Evolutionary conservation across 2,888 invertebrate species (phyloP).

Genomic region (Rhogogaster chlorosoma): DNA sequence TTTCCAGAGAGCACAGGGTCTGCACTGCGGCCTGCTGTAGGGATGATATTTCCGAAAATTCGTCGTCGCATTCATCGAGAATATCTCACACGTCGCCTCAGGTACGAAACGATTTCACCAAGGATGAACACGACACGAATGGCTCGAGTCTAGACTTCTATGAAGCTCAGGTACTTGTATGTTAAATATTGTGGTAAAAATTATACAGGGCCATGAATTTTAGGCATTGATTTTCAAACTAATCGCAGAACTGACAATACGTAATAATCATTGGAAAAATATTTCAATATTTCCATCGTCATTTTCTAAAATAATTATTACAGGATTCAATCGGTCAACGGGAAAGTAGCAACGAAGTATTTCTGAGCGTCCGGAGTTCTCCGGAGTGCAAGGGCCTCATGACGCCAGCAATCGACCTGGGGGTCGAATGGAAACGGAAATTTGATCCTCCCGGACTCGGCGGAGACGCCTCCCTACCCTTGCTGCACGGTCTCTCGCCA

Average conservation of each 20-base stretch:
- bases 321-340: conserved; percentile 68
- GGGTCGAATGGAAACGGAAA: conserved; percentile 74
- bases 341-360: conserved; percentile 71
- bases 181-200: background rate
- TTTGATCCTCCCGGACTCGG: conserved; percentile 62
- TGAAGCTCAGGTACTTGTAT: conserved; percentile 69
- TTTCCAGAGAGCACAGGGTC: conserved; percentile 70
- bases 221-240: background rate
- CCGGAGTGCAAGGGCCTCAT: conserved; percentile 74
- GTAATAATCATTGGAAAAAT: background rate
- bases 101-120: conserved; percentile 69
- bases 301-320: background rate
- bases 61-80: conserved; percentile 71
- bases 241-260: background rate
- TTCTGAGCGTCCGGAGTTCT: conserved; percentile 72
- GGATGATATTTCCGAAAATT: conserved; percentile 73
- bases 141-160: conserved; percentile 73
- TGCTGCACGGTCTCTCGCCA: conserved; percentile 79
- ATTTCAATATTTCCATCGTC: background rate
- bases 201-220: background rate
- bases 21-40: conserved; percentile 76
- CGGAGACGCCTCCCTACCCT: conserved; percentile 80
- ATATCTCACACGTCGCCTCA: conserved; percentile 67
- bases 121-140: conserved; percentile 69
- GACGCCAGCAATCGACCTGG: conserved; percentile 74